A percentile compares a stretch with the other conserved stretches of the same genome.
These are phyloP conservation scores for Chymomyza caudatula DNA, from an alignment of 2,888 invertebrate species.

Conservation along the genomic window DNA sequence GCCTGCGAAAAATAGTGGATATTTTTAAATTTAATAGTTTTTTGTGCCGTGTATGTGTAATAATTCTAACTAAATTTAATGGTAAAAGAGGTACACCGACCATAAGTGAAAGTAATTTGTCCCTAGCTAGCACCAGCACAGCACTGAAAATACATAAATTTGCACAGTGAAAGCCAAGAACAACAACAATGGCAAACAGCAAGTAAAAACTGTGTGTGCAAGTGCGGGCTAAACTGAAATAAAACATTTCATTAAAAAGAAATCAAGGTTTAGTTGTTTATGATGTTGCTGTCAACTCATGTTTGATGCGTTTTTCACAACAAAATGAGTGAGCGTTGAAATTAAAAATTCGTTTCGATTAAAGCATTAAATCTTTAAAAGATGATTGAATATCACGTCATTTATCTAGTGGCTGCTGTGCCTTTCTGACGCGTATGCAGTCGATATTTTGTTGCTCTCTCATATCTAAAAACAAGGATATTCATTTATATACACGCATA, in stretches of 20 bases:
- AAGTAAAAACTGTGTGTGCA: constrained; percentile 31
- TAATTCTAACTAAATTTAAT: constrained; percentile 32
- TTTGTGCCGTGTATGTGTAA: constrained; percentile 9
- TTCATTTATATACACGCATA: too few species aligned
- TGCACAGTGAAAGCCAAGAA: constrained; percentile 35
- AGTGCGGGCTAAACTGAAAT: constrained; percentile 34
- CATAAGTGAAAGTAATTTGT: not conserved
- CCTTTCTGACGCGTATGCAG: not conserved
- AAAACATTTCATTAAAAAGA: too few species aligned
- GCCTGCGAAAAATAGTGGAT: constrained; percentile 24
- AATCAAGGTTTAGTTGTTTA: too few species aligned
- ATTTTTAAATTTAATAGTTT: not conserved
- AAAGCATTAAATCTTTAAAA: not conserved
- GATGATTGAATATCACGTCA: constrained; percentile 31
- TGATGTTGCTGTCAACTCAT: too few species aligned
- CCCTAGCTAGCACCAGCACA: not conserved
- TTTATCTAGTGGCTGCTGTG: constrained; percentile 10
- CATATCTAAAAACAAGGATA: not conserved
- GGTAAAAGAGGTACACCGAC: constrained; percentile 12
- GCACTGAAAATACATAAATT: not conserved
- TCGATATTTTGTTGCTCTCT: not conserved
- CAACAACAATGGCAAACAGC: constrained; percentile 55
- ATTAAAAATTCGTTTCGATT: too few species aligned
- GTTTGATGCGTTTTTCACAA: constrained; percentile 1
- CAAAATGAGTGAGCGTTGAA: constrained; percentile 31